These are phyloP conservation scores for Serranus cabrilla DNA, from an alignment of 2,797 vertebrate species.

Conservation along the genomic window DNA sequence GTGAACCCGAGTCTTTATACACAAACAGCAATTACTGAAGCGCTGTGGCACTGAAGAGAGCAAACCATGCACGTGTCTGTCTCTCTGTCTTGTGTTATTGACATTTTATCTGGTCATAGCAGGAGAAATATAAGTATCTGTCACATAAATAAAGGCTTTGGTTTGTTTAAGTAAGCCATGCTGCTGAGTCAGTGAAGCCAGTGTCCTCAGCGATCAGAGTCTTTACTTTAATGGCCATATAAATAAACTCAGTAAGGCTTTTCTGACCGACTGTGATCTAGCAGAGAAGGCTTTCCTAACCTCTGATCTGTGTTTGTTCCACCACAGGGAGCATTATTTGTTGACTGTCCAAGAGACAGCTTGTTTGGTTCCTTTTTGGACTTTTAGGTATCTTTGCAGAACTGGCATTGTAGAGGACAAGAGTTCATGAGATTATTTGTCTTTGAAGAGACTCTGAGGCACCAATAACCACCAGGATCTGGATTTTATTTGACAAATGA, in stretches of 20 bases:
- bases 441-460: background rate
- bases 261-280: slow-evolving; percentile 4
- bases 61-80: background rate
- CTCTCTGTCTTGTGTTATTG: background rate
- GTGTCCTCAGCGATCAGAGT: slow-evolving; percentile 17
- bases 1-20: slow-evolving; percentile 1
- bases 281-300: slow-evolving; percentile 16
- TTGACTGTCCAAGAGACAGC: background rate
- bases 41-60: background rate
- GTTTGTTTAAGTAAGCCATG: slow-evolving; percentile 5
- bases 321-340: background rate
- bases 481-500: slow-evolving; percentile 27
- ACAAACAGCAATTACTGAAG: background rate
- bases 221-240: slow-evolving; percentile 25
- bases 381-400: background rate
- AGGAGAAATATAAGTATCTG: background rate
- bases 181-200: slow-evolving; percentile 8
- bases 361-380: background rate
- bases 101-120: background rate
- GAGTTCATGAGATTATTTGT: background rate
- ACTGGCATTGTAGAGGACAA: background rate
- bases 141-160: slow-evolving; percentile 1
- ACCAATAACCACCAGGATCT: slow-evolving; percentile 5
- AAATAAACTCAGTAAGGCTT: slow-evolving; percentile 25
- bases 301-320: slow-evolving; percentile 30